Base-by-base conservation (phyloP, 2,113 vertebrate genomes). In the Tor tambroides region DNA sequence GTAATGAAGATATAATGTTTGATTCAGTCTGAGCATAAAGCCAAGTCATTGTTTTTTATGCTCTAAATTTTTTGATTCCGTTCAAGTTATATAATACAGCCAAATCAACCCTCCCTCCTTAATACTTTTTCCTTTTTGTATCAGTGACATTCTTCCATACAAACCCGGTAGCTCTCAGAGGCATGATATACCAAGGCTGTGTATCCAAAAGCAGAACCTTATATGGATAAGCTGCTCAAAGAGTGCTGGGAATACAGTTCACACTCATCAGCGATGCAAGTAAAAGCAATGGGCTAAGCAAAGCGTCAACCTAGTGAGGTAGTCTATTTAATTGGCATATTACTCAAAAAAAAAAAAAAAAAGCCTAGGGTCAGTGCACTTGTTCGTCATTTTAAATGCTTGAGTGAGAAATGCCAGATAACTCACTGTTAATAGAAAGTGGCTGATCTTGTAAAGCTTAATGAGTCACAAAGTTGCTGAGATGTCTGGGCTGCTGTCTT, bases 141-240 rank as follows among this genome's bases (percentile, higher is more conserved):
- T 71, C 61, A 41, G 65, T 86, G 38, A 4, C n/a, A 74, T 26
- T 30, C 81, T 26, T 63, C 56, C 54, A 46, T 63, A 28, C 71
- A 85, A 85, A 72, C 83, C 78, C 28, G 38, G 56, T 81, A 69
- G 41, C 63, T 84, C 88, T 80, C 76, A 38, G 59, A 67, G 85
- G 69, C 74, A 85, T 72, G 77, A 82, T n/a, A 23, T 74, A 71
- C 81, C 38, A 71, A 78, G 46, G 6, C 83, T 41, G 32, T 67
- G 79, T 86, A 90, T 86, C 84, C 87, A 87, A 74, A 89, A 86
- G 65, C 86, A 84, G n/a, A 43, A 87, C 89, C 89, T 87, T 90
- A 90, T 89, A 89, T 87, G 89, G 89, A 90, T 83, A 87, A 84
- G 54, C 65, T 88, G 74, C 59, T 86, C 72, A 75, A 51, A 82